Conservation (phyloP, 1,140 invertebrate species). For the Leptonema lineaticorne region DNA sequence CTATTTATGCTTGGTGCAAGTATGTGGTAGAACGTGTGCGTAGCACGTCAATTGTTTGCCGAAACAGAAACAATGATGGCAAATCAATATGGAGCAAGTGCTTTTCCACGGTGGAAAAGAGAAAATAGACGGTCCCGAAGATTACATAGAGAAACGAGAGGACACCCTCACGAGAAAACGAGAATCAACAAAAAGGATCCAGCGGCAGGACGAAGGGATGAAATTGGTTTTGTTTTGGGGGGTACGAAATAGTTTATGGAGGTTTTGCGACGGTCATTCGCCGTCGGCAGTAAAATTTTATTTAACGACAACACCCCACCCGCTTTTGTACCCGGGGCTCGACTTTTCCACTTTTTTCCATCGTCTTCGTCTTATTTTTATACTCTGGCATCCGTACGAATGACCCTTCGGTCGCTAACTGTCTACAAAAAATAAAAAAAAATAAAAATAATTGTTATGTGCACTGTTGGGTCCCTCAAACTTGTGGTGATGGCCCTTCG, state of each 20-base stretch:
- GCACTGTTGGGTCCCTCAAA: neutral
- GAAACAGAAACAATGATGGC: slow-evolving; percentile 27
- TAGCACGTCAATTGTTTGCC: slow-evolving; percentile 18
- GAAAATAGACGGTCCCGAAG: slow-evolving; percentile 14
- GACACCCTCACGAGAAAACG: slow-evolving; percentile 25
- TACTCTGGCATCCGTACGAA: no score
- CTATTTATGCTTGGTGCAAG: neutral
- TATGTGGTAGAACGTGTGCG: neutral
- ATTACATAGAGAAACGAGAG: neutral
- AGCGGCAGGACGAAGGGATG: slow-evolving; percentile 12
- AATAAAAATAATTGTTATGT: slow-evolving; percentile 18
- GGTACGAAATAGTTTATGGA: slow-evolving; percentile 40
- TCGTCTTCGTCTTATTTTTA: no score
- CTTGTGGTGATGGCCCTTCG: neutral
- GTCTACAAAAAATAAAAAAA: slow-evolving; percentile 16
- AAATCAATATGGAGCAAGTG: slow-evolving; percentile 27
- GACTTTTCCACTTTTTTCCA: no score
- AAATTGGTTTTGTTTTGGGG: slow-evolving; percentile 40
- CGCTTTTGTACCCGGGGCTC: no score
- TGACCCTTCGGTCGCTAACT: neutral
- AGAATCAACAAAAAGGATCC: slow-evolving; percentile 31
- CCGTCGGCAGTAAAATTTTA: slow-evolving; percentile 36
- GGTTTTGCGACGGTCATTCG: slow-evolving; percentile 35
- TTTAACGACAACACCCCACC: slow-evolving; percentile 30
- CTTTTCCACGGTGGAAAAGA: neutral